phyloP scores from a whole-genome alignment of 2,113 vertebrate genomes.

The Probosciger aterrimus region DNA sequence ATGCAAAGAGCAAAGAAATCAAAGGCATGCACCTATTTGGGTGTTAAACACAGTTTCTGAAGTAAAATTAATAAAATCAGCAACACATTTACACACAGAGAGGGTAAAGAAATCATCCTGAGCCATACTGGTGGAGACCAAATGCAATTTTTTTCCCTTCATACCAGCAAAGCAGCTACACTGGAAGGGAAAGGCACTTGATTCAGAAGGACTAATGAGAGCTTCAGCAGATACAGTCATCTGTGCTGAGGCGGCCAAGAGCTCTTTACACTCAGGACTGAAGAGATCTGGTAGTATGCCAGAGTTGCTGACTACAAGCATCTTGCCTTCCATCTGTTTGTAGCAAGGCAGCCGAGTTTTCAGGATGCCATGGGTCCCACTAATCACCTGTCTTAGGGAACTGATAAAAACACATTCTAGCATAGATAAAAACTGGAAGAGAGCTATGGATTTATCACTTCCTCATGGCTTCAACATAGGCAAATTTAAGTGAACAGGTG shows the following conservation, averaged over 20 bases:
- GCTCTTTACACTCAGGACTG: not conserved
- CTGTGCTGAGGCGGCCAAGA: not conserved
- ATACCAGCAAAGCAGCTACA: not conserved
- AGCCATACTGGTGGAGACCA: fast-evolving
- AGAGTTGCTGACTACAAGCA: not conserved
- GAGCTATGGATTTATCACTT: not conserved
- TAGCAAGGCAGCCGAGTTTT: not conserved
- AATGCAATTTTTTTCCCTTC: not conserved
- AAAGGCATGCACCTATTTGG: not conserved
- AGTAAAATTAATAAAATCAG: not conserved
- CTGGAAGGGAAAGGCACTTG: not conserved
- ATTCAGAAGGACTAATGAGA: not conserved
- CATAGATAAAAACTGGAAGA: not conserved
- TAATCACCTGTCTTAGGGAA: not conserved
- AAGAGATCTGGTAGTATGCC: not conserved
- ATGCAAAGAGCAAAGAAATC: not conserved
- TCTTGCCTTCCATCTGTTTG: not conserved
- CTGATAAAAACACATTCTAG: not conserved
- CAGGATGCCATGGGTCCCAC: not conserved
- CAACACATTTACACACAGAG: not conserved
- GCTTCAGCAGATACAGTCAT: not conserved
- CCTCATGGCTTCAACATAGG: not conserved
- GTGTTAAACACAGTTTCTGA: not conserved
- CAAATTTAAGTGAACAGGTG: not conserved
- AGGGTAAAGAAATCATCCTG: not conserved